Evolutionary conservation across 2,888 invertebrate species (phyloP).

Genomic region (Cactoblastis cactorum): DNA sequence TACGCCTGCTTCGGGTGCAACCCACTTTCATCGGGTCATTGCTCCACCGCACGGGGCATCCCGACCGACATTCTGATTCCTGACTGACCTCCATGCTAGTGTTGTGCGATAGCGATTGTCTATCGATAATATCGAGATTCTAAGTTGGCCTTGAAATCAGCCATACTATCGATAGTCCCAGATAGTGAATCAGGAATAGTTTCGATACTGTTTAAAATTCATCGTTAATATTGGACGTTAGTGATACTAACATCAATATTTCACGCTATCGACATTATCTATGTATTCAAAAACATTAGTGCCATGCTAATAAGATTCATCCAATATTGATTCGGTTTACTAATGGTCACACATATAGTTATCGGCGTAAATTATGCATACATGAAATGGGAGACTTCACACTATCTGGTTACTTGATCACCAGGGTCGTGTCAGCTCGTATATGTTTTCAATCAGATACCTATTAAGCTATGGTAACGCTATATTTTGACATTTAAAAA

Average conservation of each 20-base stretch:
- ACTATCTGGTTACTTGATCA: conserved; percentile 6
- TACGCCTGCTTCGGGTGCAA: conserved; percentile 42
- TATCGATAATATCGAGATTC: no score
- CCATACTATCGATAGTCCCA: no score
- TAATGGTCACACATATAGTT: neutral
- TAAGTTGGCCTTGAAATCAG: no score
- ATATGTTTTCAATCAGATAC: neutral
- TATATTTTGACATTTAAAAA: no score
- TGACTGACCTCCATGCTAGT: conserved; percentile 26
- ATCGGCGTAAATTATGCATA: neutral
- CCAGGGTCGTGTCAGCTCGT: neutral
- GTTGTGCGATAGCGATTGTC: no score
- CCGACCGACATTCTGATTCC: conserved; percentile 33
- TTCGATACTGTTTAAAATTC: no score
- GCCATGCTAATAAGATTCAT: conserved; percentile 21
- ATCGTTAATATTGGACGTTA: no score
- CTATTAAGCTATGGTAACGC: neutral
- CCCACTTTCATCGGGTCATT: conserved; percentile 52
- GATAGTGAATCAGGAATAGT: no score
- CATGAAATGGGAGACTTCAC: neutral
- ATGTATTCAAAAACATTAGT: no score
- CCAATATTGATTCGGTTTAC: conserved; percentile 9
- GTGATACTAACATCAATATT: no score
- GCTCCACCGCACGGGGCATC: conserved; percentile 42
- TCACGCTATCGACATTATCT: no score